Percentiles rank a stretch among this genome's conserved stretches.
phyloP scores from a whole-genome alignment of 1,140 invertebrate species.

The Drosophila sucinea region DNA sequence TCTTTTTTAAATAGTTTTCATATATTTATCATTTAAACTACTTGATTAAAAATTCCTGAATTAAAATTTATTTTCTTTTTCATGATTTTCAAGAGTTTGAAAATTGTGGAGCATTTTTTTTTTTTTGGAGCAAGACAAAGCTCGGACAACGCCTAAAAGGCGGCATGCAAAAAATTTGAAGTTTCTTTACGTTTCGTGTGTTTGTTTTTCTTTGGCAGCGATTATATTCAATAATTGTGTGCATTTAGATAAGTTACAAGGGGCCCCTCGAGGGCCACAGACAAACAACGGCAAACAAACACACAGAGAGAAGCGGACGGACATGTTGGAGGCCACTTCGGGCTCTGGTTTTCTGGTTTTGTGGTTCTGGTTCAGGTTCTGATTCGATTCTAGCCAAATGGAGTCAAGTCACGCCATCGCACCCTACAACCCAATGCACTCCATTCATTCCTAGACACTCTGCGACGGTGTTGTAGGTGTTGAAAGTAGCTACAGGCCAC shows the following conservation, averaged over 20 bases:
- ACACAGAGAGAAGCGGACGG: conserved; percentile 19
- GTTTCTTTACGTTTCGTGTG: conserved; percentile 27
- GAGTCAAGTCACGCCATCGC: conserved; percentile 72
- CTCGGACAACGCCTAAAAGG: conserved; percentile 62
- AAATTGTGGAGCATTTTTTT: not conserved
- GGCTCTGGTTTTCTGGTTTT: conserved; percentile 35
- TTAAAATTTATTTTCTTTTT: not conserved
- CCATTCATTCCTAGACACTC: not conserved
- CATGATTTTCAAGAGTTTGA: not conserved
- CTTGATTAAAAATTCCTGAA: too few species aligned
- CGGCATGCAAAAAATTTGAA: conserved; percentile 63
- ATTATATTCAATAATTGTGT: conserved; percentile 83
- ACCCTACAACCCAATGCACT: conserved; percentile 27
- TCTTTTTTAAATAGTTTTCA: too few species aligned
- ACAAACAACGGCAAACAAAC: conserved; percentile 22
- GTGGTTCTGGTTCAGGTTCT: conserved; percentile 42
- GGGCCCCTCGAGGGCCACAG: conserved; percentile 54
- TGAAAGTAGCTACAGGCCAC: conserved; percentile 65
- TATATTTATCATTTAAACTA: too few species aligned
- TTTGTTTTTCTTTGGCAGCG: conserved; percentile 64
- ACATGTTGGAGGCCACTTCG: conserved; percentile 46
- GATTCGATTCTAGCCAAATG: conserved; percentile 53
- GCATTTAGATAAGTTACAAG: conserved; percentile 81
- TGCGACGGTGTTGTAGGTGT: conserved; percentile 66
- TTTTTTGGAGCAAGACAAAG: too few species aligned